Base-by-base conservation (phyloP, 2,888 invertebrate species). In the Drosophila monieri region DNA sequence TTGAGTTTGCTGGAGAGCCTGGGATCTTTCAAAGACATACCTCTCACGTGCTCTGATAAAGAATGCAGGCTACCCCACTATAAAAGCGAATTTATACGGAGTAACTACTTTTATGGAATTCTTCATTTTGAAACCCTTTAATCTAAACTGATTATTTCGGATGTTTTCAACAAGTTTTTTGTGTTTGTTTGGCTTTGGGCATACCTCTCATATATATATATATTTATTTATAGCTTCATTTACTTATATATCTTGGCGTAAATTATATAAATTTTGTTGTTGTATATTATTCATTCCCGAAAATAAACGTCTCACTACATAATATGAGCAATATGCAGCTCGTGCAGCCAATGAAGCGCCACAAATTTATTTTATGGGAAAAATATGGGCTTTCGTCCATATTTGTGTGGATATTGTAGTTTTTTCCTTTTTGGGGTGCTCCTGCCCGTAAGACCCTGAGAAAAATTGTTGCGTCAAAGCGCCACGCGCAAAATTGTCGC, bases 401-500 rank as follows among this genome's bases (percentile, higher is more conserved):
- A 21, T 27, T 27, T 27, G 27, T 56, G 53, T 30, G 46, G 27
- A 47, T 53, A 65, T 23, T 15, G 12, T 52, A 37, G 15, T 43
- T 10, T 12, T 1, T 12, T n/a, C 30, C 51, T 39, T 52, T 67
- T 49, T 48, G 43, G 25, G 25, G 35, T 10, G 51, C 25, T 43
- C 21, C 18, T 10, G 44, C 18, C 35, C 37, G 30, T 64, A 44
- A 30, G 62, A 37, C 62, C 64, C 62, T 64, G 46, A 46, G 64
- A 27, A 35, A 47, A 43, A 57, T 58, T 35, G 21, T 46, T 53
- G 47, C 55, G 57, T 64, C 27, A 55, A 51, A 67, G 66, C 47
- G 67, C 56, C 79, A 77, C 69, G 77, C 75, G 73, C 59, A 72
- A 54, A 55, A 53, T 66, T 59, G 60, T 76, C 52, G 52, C 64